Conservation (phyloP, 1,140 invertebrate species). For the Drosophila kepulauana region DNA sequence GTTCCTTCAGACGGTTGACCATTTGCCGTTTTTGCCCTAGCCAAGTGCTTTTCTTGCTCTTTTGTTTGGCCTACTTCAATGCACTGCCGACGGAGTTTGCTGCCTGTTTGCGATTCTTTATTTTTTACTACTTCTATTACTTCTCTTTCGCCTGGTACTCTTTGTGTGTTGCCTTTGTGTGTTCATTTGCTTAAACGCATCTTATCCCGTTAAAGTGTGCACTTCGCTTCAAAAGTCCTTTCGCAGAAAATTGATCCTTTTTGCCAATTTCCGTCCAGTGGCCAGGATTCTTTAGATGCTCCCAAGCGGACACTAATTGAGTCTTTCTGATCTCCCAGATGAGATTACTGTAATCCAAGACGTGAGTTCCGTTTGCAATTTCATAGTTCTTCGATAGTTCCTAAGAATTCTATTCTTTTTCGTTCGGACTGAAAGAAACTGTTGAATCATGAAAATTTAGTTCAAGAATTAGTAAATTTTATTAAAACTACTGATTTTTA, state of each 20-base stretch:
- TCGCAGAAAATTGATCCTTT: conserved; percentile 74
- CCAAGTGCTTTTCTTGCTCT: conserved; percentile 28
- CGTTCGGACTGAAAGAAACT: no score
- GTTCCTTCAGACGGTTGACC: conserved; percentile 58
- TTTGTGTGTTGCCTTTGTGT: conserved; percentile 55
- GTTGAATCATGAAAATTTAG: no score
- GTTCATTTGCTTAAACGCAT: conserved; percentile 76
- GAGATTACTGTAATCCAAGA: conserved; percentile 53
- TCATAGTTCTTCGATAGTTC: no score
- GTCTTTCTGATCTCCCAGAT: conserved; percentile 52
- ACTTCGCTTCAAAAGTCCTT: conserved; percentile 35
- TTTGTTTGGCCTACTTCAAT: conserved; percentile 48
- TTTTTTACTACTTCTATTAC: conserved; percentile 36
- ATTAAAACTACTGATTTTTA: no score
- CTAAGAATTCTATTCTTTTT: no score
- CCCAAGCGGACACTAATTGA: conserved; percentile 61
- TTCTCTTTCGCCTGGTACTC: conserved; percentile 5
- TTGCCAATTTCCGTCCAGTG: conserved; percentile 65
- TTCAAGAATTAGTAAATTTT: no score
- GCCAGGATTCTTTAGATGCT: conserved; percentile 39
- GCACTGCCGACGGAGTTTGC: conserved; percentile 34
- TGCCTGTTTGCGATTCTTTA: conserved; percentile 3
- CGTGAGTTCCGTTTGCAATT: conserved; percentile 50
- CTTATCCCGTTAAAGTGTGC: conserved; percentile 74
- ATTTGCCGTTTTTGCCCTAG: conserved; percentile 47